Conservation (phyloP, 2,797 vertebrate species). For the Arnoldichthys spilopterus region DNA sequence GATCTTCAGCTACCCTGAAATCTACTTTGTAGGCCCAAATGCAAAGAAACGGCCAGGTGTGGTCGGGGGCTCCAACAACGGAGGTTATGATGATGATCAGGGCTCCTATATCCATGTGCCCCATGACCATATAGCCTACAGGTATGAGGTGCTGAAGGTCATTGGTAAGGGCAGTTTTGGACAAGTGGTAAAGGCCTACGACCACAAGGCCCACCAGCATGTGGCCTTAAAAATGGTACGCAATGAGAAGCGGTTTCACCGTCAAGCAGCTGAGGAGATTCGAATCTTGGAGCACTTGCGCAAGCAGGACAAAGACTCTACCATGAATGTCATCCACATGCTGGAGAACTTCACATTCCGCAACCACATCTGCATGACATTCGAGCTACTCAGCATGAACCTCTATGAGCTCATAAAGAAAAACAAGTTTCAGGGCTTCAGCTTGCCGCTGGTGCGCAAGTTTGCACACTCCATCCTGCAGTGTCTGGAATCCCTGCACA, state of each 20-base stretch:
- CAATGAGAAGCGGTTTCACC: conserved; percentile 98
- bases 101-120: conserved; percentile 98
- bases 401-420: conserved; percentile 99
- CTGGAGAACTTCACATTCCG: conserved; percentile 99
- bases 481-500: conserved; percentile 96
- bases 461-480: conserved; percentile 98
- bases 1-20: conserved; percentile 91
- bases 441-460: conserved; percentile 96
- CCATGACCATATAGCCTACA: conserved; percentile 94
- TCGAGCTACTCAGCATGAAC: conserved; percentile 99
- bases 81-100: conserved; percentile 96
- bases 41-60: conserved; percentile 95
- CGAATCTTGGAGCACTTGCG: conserved; percentile 95
- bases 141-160: conserved; percentile 97
- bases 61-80: conserved; percentile 92
- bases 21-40: conserved; percentile 92
- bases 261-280: conserved; percentile 98
- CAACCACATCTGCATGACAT: conserved; percentile 99
- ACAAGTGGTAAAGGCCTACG: conserved; percentile 95
- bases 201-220: conserved; percentile 93
- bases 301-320: conserved; percentile 96
- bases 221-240: conserved; percentile 99
- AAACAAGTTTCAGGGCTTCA: conserved; percentile 99
- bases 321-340: conserved; percentile 99
- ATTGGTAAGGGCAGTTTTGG: conserved; percentile 99